Conservation (phyloP, 2,113 vertebrate species). For the Istiophorus platypterus region DNA sequence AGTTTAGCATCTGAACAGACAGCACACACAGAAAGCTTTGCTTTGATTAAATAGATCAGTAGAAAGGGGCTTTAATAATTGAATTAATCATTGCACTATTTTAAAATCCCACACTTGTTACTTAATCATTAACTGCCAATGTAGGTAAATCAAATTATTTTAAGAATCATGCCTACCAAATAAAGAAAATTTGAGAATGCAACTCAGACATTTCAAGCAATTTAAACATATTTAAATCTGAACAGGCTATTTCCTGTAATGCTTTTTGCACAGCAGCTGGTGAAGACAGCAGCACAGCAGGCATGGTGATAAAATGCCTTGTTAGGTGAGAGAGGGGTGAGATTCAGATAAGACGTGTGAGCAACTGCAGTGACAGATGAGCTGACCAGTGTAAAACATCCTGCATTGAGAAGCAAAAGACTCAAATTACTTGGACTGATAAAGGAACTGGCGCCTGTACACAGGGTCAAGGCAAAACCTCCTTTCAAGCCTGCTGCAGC, state of each 20-base stretch:
- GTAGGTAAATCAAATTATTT: no score
- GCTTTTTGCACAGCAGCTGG: slow-evolving; percentile 30
- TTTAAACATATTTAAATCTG: no score
- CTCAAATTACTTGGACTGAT: slow-evolving; percentile 83
- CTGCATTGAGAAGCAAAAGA: slow-evolving; percentile 81
- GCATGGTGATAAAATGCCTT: slow-evolving; percentile 37
- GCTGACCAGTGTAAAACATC: slow-evolving; percentile 70
- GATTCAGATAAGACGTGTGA: neutral
- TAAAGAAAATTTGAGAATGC: neutral
- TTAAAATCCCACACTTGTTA: neutral
- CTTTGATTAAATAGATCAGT: neutral
- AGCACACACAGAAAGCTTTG: neutral
- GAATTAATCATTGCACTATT: neutral
- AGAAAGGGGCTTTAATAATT: neutral
- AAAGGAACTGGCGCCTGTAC: slow-evolving; percentile 84
- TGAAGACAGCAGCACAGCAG: slow-evolving; percentile 21
- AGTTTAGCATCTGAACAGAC: neutral
- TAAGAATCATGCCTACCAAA: neutral
- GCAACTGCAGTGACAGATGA: slow-evolving; percentile 62
- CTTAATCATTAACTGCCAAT: neutral
- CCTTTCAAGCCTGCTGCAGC: slow-evolving; percentile 76
- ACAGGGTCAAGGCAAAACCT: slow-evolving; percentile 83
- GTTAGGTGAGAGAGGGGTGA: slow-evolving; percentile 67
- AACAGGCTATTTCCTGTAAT: slow-evolving; percentile 1
- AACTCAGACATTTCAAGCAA: neutral